Conservation (phyloP, 2,797 vertebrate genomes). For the Phoeniculus purpureus region DNA sequence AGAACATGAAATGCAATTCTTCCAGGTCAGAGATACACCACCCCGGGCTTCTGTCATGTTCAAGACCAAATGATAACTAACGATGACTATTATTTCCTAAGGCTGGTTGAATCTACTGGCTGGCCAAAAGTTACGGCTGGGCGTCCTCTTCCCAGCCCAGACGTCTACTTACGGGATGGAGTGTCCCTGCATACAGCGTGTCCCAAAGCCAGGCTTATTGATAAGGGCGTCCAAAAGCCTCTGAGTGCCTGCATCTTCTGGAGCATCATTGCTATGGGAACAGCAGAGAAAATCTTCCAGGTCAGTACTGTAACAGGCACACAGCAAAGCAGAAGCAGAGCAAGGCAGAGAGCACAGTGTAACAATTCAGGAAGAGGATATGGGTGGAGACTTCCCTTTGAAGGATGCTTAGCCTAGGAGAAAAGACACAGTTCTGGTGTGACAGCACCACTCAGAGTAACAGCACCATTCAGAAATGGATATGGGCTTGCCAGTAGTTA, state of each 20-base stretch:
- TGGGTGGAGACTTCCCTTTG: not conserved
- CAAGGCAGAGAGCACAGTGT: not conserved
- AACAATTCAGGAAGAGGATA: not conserved
- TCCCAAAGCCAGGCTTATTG: conserved; percentile 89
- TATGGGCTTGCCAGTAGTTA: not conserved
- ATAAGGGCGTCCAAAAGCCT: conserved; percentile 83
- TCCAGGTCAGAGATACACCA: not conserved
- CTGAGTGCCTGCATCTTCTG: conserved; percentile 85
- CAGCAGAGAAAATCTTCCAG: conserved; percentile 4
- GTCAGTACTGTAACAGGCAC: not conserved
- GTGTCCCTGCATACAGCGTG: conserved; percentile 91
- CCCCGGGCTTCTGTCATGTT: not conserved
- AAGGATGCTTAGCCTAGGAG: not conserved
- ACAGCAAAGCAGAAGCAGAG: not conserved
- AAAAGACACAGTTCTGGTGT: not conserved
- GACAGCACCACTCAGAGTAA: not conserved
- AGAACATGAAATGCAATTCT: not conserved
- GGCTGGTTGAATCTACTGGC: not conserved
- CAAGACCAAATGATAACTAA: not conserved
- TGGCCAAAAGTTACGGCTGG: not conserved
- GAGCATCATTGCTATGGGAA: conserved; percentile 88
- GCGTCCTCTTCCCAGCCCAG: not conserved
- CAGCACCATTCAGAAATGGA: not conserved
- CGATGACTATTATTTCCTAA: not conserved
- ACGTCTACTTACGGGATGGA: conserved; percentile 85